A percentile compares a stretch with the other conserved stretches of the same genome.
These are phyloP conservation scores for Leptoteleia sp. DNA, from an alignment of 1,140 invertebrate species.

Conservation along the genomic window DNA sequence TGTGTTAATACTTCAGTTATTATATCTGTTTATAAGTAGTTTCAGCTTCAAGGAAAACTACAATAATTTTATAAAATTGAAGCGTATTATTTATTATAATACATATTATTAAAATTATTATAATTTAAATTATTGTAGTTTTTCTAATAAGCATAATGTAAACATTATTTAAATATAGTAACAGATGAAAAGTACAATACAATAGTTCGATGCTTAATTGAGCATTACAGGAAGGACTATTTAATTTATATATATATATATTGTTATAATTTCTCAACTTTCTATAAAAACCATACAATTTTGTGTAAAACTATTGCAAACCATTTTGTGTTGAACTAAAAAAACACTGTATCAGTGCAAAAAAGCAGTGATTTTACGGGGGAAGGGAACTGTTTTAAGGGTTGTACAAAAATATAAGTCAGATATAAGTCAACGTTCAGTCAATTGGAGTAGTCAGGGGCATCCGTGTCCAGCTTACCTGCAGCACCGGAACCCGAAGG, in stretches of 20 bases:
- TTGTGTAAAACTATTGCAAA: conserved; percentile 40
- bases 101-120: too few species aligned
- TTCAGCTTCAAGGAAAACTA: conserved; percentile 22
- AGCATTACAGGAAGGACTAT: conserved; percentile 48
- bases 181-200: conserved; percentile 56
- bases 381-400: conserved; percentile 62
- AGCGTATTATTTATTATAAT: too few species aligned
- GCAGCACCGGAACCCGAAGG: conserved; percentile 79
- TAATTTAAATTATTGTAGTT: conserved; percentile 26
- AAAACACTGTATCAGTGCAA: conserved; percentile 71
- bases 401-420: conserved; percentile 70
- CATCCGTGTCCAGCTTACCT: conserved; percentile 84
- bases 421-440: conserved; percentile 73
- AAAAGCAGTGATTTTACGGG: conserved; percentile 68
- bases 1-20: conserved; percentile 43
- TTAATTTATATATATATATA: conserved; percentile 14
- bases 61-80: too few species aligned
- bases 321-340: conserved; percentile 61
- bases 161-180: conserved; percentile 28
- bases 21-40: conserved; percentile 34
- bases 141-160: conserved; percentile 20
- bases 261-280: neutral
- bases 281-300: too few species aligned
- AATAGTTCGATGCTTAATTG: conserved; percentile 53
- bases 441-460: conserved; percentile 78